Conservation (phyloP, 1,140 invertebrate genomes). For the Daktulosphaira vitifoliae region DNA sequence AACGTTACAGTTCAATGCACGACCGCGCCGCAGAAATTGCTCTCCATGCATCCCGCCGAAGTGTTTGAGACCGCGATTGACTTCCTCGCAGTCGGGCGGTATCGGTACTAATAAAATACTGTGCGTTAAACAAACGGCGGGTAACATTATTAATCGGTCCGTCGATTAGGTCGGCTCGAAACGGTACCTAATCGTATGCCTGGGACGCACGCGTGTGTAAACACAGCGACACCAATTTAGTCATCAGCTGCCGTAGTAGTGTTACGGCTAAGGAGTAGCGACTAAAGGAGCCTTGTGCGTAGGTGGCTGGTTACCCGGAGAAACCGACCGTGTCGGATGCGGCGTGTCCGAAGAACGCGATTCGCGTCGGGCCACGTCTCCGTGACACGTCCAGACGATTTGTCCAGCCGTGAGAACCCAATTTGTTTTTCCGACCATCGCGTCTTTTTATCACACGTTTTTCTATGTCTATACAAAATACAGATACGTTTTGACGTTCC, state of each 20-base stretch:
- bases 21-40: too few species aligned
- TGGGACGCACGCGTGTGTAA: conserved; percentile 2
- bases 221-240: conserved; percentile 1
- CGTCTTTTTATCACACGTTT: not conserved
- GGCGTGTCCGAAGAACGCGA: conserved; percentile 6
- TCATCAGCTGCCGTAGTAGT: not conserved
- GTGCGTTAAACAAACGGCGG: too few species aligned
- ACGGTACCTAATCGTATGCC: too few species aligned
- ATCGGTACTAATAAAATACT: not conserved
- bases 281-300: too few species aligned
- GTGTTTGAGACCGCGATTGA: too few species aligned
- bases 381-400: conserved; percentile 31
- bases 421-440: not conserved
- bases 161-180: too few species aligned
- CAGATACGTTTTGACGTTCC: not conserved
- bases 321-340: conserved; percentile 17
- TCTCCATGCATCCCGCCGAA: too few species aligned
- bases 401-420: conserved; percentile 29
- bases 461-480: too few species aligned
- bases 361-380: not conserved
- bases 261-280: too few species aligned
- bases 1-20: too few species aligned
- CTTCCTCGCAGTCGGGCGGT: not conserved
- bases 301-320: not conserved
- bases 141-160: too few species aligned